Percentiles rank a stretch among this genome's conserved stretches.
Evolutionary conservation across 2,888 invertebrate species (phyloP).

Genomic region (Balanococcus diminutus): DNA sequence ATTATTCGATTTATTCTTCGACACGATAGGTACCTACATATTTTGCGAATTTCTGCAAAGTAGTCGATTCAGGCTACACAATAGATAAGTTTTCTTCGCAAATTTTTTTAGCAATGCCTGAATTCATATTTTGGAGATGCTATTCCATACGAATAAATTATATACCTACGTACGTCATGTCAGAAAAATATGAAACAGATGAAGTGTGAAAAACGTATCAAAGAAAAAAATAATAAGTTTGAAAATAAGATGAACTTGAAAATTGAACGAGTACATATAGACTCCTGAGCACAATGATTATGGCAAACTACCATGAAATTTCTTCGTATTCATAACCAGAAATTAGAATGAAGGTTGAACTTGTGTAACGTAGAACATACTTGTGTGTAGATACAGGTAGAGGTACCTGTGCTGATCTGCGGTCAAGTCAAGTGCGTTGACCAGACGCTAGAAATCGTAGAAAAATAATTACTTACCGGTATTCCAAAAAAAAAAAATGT

Average conservation of each 20-base stretch:
- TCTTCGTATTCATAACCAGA: slow-evolving; percentile 3
- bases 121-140: too few relatives aligned
- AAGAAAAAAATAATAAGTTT: not conserved
- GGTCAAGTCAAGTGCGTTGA: slow-evolving; percentile 40
- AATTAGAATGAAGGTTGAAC: slow-evolving; percentile 42
- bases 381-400: not conserved
- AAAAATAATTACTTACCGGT: not conserved
- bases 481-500: slow-evolving; percentile 18
- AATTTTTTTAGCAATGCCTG: too few relatives aligned
- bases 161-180: too few relatives aligned
- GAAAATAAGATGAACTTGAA: not conserved
- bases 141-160: too few relatives aligned
- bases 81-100: too few relatives aligned
- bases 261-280: not conserved
- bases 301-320: not conserved
- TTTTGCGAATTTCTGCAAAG: too few relatives aligned
- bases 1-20: too few relatives aligned
- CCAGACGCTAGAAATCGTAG: not conserved
- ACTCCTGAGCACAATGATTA: not conserved
- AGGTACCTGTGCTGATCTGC: slow-evolving; percentile 20
- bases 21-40: too few relatives aligned
- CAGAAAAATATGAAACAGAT: not conserved
- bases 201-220: not conserved
- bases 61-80: too few relatives aligned
- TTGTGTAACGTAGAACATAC: slow-evolving; percentile 8